Percentiles rank a stretch among this genome's conserved stretches.
phyloP scores from a whole-genome alignment of 2,888 invertebrate genomes.

The Ariolimax columbianus region DNA sequence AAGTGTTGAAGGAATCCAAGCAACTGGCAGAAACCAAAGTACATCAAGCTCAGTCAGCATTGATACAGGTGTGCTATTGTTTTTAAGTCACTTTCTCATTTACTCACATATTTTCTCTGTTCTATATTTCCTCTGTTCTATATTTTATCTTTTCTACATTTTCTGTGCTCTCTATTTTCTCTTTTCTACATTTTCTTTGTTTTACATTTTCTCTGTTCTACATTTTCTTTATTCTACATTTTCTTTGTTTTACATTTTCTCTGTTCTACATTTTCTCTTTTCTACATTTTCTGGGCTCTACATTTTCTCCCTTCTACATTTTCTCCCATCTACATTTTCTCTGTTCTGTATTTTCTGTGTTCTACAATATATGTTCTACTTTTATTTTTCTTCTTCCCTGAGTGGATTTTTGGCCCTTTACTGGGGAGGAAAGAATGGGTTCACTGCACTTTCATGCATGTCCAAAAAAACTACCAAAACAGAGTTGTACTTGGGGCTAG shows the following conservation, averaged over 20 bases:
- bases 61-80: constrained; percentile 61
- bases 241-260: background rate
- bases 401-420: too few relatives aligned
- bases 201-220: background rate
- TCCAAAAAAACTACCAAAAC: too few relatives aligned
- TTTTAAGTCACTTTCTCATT: background rate
- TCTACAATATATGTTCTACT: too few relatives aligned
- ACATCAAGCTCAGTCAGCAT: constrained; percentile 65
- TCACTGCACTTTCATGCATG: too few relatives aligned
- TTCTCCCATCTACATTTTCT: background rate
- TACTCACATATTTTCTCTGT: background rate
- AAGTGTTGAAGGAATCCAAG: constrained; percentile 64
- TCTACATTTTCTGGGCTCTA: background rate
- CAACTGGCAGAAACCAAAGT: constrained; percentile 65
- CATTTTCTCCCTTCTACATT: background rate
- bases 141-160: background rate
- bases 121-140: background rate
- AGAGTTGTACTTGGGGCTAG: too few relatives aligned
- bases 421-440: too few relatives aligned
- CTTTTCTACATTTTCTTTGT: background rate
- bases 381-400: too few relatives aligned
- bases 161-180: background rate
- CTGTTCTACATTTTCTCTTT: too few relatives aligned
- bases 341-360: background rate
- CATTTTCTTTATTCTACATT: background rate